phyloP scores from a whole-genome alignment of 2,888 invertebrate genomes.

The Drosophila colorata region DNA sequence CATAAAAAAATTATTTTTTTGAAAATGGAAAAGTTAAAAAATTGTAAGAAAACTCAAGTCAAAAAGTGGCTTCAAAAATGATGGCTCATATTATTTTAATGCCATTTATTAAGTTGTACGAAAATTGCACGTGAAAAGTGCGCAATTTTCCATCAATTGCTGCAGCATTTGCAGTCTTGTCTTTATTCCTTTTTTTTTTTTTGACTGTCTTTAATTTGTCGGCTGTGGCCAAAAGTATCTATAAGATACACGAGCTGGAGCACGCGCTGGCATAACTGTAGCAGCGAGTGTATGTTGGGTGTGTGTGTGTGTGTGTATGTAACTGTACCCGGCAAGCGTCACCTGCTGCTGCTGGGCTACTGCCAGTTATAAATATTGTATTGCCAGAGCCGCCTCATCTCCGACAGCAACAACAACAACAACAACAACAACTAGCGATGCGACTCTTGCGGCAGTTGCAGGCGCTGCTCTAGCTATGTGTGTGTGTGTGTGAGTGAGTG shows the following conservation, averaged over 20 bases:
- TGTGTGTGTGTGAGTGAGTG: slow-evolving; percentile 35
- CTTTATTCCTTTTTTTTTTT: neutral
- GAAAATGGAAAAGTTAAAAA: too few species aligned
- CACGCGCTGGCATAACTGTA: slow-evolving; percentile 26
- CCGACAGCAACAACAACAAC: slow-evolving; percentile 4
- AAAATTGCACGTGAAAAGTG: slow-evolving; percentile 50
- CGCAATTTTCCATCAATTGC: slow-evolving; percentile 57
- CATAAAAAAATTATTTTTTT: too few species aligned
- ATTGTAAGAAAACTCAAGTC: too few species aligned
- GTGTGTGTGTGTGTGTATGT: slow-evolving; percentile 24
- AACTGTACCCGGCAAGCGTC: slow-evolving; percentile 53
- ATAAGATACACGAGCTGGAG: slow-evolving; percentile 56
- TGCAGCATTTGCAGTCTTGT: neutral
- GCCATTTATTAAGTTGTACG: slow-evolving; percentile 46
- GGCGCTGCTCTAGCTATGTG: slow-evolving; percentile 20
- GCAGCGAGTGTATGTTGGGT: slow-evolving; percentile 10
- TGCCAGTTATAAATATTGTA: slow-evolving; percentile 73
- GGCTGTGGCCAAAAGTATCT: slow-evolving; percentile 58
- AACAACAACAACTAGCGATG: slow-evolving; percentile 11
- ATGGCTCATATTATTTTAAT: slow-evolving; percentile 5
- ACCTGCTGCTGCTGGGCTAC: slow-evolving; percentile 47
- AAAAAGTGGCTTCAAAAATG: neutral
- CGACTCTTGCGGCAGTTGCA: slow-evolving; percentile 37
- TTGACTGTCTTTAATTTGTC: slow-evolving; percentile 65
- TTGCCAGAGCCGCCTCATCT: slow-evolving; percentile 37